Evolutionary conservation across 2,888 invertebrate species (phyloP).

Genomic region (Drosophila paramelanica): DNA sequence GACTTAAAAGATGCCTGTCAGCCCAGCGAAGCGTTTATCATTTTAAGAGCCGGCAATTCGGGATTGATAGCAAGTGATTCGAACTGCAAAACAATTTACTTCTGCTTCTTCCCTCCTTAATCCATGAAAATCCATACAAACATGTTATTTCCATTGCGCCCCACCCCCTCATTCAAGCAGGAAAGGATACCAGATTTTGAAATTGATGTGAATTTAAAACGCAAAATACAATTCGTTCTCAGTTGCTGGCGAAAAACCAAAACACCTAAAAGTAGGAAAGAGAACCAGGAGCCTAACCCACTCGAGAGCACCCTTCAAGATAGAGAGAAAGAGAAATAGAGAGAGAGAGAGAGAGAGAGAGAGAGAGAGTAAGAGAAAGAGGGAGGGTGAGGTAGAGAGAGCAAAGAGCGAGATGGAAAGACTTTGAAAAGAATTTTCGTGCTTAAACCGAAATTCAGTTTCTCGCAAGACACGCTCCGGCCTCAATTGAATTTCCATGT

Average conservation of each 20-base stretch:
- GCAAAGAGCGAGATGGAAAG: not conserved
- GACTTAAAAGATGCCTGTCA: slow-evolving; percentile 32
- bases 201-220: slow-evolving; percentile 49
- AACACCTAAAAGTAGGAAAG: slow-evolving; percentile 4
- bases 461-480: slow-evolving; percentile 12
- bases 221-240: slow-evolving; percentile 41
- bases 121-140: slow-evolving; percentile 21
- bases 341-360: not conserved
- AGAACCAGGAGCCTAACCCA: slow-evolving; percentile 1
- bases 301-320: not conserved
- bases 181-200: slow-evolving; percentile 43
- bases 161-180: not conserved
- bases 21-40: slow-evolving; percentile 61
- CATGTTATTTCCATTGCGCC: slow-evolving; percentile 31
- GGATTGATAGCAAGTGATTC: slow-evolving; percentile 67
- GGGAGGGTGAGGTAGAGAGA: not conserved
- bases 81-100: slow-evolving; percentile 69
- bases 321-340: too few species aligned
- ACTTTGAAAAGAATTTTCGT: slow-evolving; percentile 31
- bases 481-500: slow-evolving; percentile 39
- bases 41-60: slow-evolving; percentile 70
- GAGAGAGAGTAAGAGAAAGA: not conserved
- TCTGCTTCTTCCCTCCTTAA: not conserved
- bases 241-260: slow-evolving; percentile 31
- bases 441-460: slow-evolving; percentile 17